Percentiles rank a stretch among this genome's conserved stretches.
Evolutionary conservation across 2,888 invertebrate genomes (phyloP).

Genomic region (Drosophila koepferae): DNA sequence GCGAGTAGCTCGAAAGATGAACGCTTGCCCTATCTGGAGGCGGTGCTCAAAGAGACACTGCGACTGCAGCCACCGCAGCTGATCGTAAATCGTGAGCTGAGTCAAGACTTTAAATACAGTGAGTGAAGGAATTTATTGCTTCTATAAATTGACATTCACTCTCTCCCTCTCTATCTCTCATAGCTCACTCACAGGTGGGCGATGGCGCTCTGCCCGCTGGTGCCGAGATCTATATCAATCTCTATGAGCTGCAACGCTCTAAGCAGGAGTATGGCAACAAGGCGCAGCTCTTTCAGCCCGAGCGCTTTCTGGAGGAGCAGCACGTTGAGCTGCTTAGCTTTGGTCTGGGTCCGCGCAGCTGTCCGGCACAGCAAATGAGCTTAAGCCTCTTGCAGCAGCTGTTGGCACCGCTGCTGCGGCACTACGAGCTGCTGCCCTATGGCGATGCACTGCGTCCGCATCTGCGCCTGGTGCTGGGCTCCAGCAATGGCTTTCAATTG

Average conservation of each 20-base stretch:
- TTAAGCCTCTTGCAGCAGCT: conserved; percentile 55
- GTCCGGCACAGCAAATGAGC: conserved; percentile 62
- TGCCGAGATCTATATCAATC: conserved; percentile 64
- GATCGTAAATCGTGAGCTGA: conserved; percentile 60
- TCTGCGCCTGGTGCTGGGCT: conserved; percentile 55
- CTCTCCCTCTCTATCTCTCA: too few relatives aligned
- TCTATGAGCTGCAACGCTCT: conserved; percentile 59
- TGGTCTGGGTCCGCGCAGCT: conserved; percentile 67
- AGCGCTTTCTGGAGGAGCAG: conserved; percentile 50
- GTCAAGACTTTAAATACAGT: conserved; percentile 66
- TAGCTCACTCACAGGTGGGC: conserved; percentile 61
- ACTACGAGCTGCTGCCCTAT: conserved; percentile 67
- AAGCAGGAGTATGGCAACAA: conserved; percentile 33
- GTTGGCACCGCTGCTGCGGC: conserved; percentile 54
- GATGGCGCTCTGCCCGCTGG: conserved; percentile 62
- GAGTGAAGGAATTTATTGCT: neutral
- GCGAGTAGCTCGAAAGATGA: neutral
- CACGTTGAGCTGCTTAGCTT: conserved; percentile 46
- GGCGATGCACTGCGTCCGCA: conserved; percentile 56
- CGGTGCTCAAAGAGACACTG: conserved; percentile 87
- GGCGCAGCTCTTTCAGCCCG: conserved; percentile 52
- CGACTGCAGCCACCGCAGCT: conserved; percentile 88
- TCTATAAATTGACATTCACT: neutral
- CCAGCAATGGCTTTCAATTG: conserved; percentile 68
- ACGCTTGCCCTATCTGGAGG: conserved; percentile 52